Base-by-base conservation (phyloP, 2,797 vertebrate species). In the Chelonia mydas region DNA sequence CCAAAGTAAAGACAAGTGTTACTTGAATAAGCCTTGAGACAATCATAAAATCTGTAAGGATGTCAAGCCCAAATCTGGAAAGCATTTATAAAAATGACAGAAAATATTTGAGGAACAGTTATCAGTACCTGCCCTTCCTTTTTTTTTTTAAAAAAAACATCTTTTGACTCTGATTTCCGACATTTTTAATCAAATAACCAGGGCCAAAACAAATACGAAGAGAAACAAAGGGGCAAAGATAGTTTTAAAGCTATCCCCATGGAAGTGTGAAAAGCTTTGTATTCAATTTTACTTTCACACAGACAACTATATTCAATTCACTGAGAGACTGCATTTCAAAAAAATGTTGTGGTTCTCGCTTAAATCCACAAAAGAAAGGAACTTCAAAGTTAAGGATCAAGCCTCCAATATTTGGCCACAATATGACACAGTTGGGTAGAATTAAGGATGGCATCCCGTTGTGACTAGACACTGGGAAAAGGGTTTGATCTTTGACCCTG, bases 1-100 rank as follows among this genome's bases (percentile, higher is more conserved):
- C 54, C 87, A 96, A 97, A 96, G 65, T 88, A 95, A 96, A 92
- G 83, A 90, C 61, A 96, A 93, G 89, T 90, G 86, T 95, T 61
- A 72, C 59, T 93, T 96, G 57, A 91, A 93, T 95, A 96, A 86
- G 74, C 89, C 80, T 96, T 85, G 80, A 94, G 49, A 90, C 92
- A 87, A 93, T 95, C 68, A 82, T 92, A 57, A 92, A 95, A 92
- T 59, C 19, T 57, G 31, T 88, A 92, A 83, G 78, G 83, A 74
- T 41, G 33, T 82, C 72, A 95, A 93, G 41, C 65, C 33, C 86
- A 92, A 96, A 72, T 94, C 74, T 96, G 96, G 93, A 96, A 97
- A 95, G 50, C 15, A 84, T 95, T 97, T 95, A 31, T 82, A 45
- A 89, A 97, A 57, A 96, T 33, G 88, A 51, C 11, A 84, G n/a